phyloP scores from a whole-genome alignment of 1,140 invertebrate genomes.

The Manduca sexta region DNA sequence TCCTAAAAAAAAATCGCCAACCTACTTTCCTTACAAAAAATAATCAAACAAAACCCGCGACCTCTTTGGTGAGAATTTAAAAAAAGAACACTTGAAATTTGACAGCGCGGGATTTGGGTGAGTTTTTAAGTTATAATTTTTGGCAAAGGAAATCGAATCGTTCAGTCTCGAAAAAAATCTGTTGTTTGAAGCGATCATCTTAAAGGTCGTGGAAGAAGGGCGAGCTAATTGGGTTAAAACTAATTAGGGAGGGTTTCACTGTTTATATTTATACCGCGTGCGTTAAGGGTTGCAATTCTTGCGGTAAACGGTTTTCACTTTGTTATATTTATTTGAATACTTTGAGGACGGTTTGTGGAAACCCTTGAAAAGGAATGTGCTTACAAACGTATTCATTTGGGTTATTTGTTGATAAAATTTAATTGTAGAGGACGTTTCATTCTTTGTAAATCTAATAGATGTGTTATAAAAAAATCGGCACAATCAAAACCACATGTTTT shows the following conservation, averaged over 20 bases:
- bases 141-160: not conserved
- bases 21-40: not conserved
- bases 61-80: not conserved
- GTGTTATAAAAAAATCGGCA: too few relatives aligned
- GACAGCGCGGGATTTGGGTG: not conserved
- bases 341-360: too few relatives aligned
- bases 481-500: too few relatives aligned
- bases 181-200: constrained; percentile 1
- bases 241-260: constrained; percentile 9
- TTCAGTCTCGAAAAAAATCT: not conserved
- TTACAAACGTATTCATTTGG: too few relatives aligned
- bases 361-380: too few relatives aligned
- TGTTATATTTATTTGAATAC: too few relatives aligned
- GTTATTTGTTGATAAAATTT: too few relatives aligned
- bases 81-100: not conserved
- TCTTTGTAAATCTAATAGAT: too few relatives aligned
- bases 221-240: constrained; percentile 8
- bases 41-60: not conserved
- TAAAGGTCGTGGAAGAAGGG: constrained; percentile 3
- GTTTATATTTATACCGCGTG: constrained; percentile 8
- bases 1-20: not conserved
- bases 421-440: too few relatives aligned
- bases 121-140: constrained; percentile 1
- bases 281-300: not conserved
- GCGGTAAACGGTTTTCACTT: too few relatives aligned